Conservation (phyloP, 1,140 invertebrate species). For the Pomacea maculata region DNA sequence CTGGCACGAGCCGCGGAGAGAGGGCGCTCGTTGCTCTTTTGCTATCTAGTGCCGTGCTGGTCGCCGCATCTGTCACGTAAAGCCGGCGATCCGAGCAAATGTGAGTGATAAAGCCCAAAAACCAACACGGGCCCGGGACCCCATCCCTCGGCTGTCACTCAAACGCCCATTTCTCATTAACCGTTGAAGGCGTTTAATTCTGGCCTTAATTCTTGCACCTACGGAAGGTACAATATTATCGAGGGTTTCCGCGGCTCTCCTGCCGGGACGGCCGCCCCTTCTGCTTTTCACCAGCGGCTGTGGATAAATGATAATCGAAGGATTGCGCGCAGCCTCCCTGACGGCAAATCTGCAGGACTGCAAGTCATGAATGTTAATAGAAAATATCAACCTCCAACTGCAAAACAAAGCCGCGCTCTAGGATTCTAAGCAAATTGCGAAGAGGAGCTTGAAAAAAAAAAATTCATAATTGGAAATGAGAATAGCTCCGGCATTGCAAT, state of each 20-base stretch:
- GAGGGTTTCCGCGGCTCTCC: constrained; percentile 7
- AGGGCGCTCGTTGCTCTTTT: constrained; percentile 24
- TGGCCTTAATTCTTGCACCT: constrained; percentile 26
- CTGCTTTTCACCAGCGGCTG: constrained; percentile 23
- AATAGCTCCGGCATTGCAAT: neutral
- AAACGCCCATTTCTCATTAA: constrained; percentile 40
- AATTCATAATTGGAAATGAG: neutral
- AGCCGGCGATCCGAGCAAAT: constrained; percentile 27
- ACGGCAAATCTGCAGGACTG: constrained; percentile 21
- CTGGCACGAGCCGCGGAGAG: no score
- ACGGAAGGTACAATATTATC: constrained; percentile 27
- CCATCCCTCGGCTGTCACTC: constrained; percentile 33
- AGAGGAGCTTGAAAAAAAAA: neutral
- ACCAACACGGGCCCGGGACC: constrained; percentile 31
- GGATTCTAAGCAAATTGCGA: constrained; percentile 18
- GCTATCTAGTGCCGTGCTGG: constrained; percentile 23
- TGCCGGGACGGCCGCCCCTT: constrained; percentile 11
- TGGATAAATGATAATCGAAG: constrained; percentile 23
- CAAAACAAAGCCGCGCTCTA: constrained; percentile 20
- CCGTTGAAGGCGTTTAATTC: constrained; percentile 33
- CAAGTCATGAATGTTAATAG: constrained; percentile 40
- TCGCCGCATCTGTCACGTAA: constrained; percentile 19
- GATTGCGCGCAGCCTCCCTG: constrained; percentile 2
- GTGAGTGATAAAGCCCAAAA: constrained; percentile 37
- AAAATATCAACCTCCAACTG: constrained; percentile 30